A percentile compares a stretch with the other conserved stretches of the same genome.
These are phyloP conservation scores for Antidorcas marsupialis DNA, from an alignment of 2,113 vertebrate species.

Conservation along the genomic window DNA sequence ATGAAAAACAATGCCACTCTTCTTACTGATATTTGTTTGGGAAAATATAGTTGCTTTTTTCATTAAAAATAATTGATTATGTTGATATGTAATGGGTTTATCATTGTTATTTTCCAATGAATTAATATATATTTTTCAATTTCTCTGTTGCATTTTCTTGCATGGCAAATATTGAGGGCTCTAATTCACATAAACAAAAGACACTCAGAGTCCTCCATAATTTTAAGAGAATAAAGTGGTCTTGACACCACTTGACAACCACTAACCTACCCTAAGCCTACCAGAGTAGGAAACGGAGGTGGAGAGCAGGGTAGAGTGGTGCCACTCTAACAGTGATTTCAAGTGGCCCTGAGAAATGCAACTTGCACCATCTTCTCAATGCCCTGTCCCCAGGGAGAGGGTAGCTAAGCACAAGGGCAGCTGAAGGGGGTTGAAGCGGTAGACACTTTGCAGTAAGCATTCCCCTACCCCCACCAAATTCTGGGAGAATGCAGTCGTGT, in stretches of 20 bases:
- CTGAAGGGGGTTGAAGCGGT: not conserved
- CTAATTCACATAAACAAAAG: not conserved
- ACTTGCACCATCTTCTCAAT: not conserved
- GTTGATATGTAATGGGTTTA: not conserved
- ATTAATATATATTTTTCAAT: not conserved
- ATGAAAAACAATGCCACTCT: not conserved
- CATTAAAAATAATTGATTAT: not conserved
- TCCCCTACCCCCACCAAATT: not conserved
- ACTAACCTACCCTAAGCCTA: not conserved
- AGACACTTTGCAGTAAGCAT: not conserved
- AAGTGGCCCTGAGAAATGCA: not conserved
- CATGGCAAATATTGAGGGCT: not conserved
- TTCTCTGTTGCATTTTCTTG: not conserved
- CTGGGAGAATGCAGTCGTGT: not conserved
- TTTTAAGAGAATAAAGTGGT: not conserved
- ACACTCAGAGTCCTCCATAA: not conserved
- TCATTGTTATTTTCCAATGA: not conserved
- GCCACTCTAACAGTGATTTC: not conserved
- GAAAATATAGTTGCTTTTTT: not conserved
- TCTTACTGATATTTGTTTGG: not conserved
- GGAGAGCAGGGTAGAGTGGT: not conserved
- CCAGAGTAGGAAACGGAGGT: not conserved
- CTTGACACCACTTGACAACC: not conserved
- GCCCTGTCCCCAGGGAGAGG: not conserved
- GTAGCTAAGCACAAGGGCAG: not conserved